Evolutionary conservation across 2,888 invertebrate species (phyloP), one percentile per base, ranked within the genome.

Genomic region (Drosophila paranaensis): DNA sequence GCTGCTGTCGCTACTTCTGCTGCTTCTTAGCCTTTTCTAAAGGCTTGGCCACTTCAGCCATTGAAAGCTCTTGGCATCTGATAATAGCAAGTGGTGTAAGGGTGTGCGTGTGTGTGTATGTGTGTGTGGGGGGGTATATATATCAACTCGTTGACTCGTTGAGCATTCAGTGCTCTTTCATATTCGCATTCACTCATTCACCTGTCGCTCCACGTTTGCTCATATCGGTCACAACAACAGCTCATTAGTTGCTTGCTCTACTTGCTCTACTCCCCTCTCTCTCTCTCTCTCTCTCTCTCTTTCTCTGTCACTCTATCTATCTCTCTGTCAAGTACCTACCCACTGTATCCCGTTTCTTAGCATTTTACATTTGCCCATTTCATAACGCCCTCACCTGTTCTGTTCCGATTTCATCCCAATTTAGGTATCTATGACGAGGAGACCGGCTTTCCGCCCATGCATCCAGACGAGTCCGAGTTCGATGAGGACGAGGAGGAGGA

Each of bases 401-500:
- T 86, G 87, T 73, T 85, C 85, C 75, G 71, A 78, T 87, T 74
- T 85, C 88, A 63, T 61, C 78, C 81, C 57, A 42, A 53, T 13
- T 71, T 71, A 86, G 92, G 92, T 61, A 90, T 91, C 71, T 91
- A 86, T 63, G 93, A 93, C 60, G 93, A 93, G 76, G 93, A 93
- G 69, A 90, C 92, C 45, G 92, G 92, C 66, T 92, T 91, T 64
- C 86, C 91, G 10, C 92, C 92, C 27, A 79, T 91, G 56, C 91
- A 92, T 79, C 90, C 92, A 11, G 93, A 93, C 9, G 93, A 93
- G 27, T 70, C 88, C 20, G 92, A 92, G 6, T 89, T 89, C 63
- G 92, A 93, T 20, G 92, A 92, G 79, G 92, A 92, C 5, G 92
- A 92, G 27, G 92, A 92, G 46, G 92, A 92, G 77, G 92, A 92